Conservation (phyloP, 2,888 invertebrate genomes). For the Xestia xanthographa region DNA sequence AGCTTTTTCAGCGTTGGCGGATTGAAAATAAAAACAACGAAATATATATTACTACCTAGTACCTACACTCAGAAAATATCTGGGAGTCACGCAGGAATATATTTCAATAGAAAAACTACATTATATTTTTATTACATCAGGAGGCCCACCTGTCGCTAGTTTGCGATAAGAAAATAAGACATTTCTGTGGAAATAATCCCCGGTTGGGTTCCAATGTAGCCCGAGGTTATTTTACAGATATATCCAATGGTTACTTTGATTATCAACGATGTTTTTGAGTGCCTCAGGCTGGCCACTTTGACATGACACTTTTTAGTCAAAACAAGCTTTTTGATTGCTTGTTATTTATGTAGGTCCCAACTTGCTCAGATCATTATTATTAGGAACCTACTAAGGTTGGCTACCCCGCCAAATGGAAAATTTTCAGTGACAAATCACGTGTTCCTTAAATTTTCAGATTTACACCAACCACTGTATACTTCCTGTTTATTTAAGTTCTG, state of each 20-base stretch:
- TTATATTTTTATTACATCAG: conserved; percentile 37
- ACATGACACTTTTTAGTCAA: background rate
- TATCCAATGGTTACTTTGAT: conserved; percentile 29
- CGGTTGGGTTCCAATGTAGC: background rate
- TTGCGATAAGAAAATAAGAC: conserved; percentile 28
- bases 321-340: background rate
- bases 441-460: background rate
- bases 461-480: background rate
- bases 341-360: background rate
- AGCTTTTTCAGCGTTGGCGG: background rate
- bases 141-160: conserved; percentile 17
- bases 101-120: conserved; percentile 35
- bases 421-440: background rate
- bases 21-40: conserved; percentile 33
- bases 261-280: conserved; percentile 23
- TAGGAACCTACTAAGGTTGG: background rate
- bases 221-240: conserved; percentile 25
- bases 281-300: background rate
- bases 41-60: conserved; percentile 15
- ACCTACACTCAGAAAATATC: conserved; percentile 25
- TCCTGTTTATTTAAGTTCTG: background rate
- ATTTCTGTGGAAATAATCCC: conserved; percentile 24
- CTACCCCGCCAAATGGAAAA: background rate
- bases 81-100: conserved; percentile 34
- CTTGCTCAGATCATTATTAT: background rate